Evolutionary conservation across 1,140 invertebrate species (phyloP), one percentile per base, ranked within the genome.

Genomic region (Zaprionus taronus): DNA sequence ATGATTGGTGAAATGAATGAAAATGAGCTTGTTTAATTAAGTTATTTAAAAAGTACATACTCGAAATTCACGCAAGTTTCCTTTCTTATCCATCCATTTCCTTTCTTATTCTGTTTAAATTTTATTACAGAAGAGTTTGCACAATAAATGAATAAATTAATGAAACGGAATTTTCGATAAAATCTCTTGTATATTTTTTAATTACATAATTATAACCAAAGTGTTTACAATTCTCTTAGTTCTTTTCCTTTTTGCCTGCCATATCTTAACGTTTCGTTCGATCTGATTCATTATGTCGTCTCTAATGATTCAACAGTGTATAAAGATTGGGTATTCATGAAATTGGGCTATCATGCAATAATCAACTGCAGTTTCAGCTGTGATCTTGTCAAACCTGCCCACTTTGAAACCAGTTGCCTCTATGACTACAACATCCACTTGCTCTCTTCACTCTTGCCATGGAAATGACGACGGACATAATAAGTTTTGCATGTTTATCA

Each of bases 401-500:
- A 26, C 24, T 14, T 14, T 20, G 22, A 41, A 36, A 38, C 38
- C 22, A 44, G 6, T 56, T 56, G 26, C n/a, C n/a, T 47, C 7
- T 11, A 47, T 12, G 56, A 28, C 28, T 6, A 9, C 9, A 38
- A 51, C 22, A 28, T 20, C 53, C 12, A 31, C 15, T 38, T 38
- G 47, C 15, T 51, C 47, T 56, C 31, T 11, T 56, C 53, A 17
- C 41, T 28, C 26, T 31, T 24, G n/a, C 22, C 47, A 41, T 41
- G 51, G 12, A 56, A 57, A 44, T 67, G 20, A 28, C 64, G 36
- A 15, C 51, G 36, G 24, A 17, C n/a, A 56, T 57, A 28, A 56
- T 57, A 28, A 20, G 49, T 53, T 34, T 56, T 38, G 22, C 70
- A 51, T 66, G 70, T 67, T 60, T 72, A 47, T 57, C 41, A n/a